Conservation (phyloP, 1,140 invertebrate genomes). For the Zaprionus gabonicus region DNA sequence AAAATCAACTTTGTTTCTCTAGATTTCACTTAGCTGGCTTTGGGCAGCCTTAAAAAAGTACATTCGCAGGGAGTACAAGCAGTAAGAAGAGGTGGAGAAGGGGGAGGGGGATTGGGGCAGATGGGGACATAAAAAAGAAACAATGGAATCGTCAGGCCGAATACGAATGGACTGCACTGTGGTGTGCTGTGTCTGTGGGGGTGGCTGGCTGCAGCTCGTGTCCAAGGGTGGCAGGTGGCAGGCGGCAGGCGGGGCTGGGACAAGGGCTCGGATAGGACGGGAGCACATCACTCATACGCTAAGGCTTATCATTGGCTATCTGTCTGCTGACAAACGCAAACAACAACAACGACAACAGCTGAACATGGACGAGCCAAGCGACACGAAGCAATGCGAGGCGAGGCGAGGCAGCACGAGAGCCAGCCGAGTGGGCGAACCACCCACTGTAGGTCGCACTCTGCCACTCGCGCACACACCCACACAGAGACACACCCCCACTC, state of each 20-base stretch:
- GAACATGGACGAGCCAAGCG: conserved; percentile 13
- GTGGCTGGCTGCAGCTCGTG: not conserved
- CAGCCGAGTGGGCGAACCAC: conserved; percentile 41
- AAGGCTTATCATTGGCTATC: conserved; percentile 65
- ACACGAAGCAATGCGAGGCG: conserved; percentile 29
- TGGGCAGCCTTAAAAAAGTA: not conserved
- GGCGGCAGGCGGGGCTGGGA: not conserved
- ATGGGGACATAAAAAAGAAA: not conserved
- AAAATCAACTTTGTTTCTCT: not conserved
- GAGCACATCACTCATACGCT: conserved; percentile 57
- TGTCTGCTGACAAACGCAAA: conserved; percentile 59
- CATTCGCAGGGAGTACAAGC: no score
- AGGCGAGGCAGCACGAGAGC: conserved; percentile 16
- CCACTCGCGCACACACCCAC: conserved; percentile 1
- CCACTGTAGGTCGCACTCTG: conserved; percentile 20
- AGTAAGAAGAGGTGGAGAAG: no score
- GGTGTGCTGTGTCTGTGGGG: not conserved
- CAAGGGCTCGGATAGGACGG: conserved; percentile 12
- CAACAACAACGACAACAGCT: conserved; percentile 25
- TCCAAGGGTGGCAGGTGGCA: not conserved
- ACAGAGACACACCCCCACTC: not conserved
- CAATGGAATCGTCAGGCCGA: conserved; percentile 1
- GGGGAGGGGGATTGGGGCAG: not conserved
- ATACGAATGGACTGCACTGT: not conserved
- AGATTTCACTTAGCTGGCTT: not conserved